Conservation (phyloP, 1,140 invertebrate species). For the Ridgeia piscesae region DNA sequence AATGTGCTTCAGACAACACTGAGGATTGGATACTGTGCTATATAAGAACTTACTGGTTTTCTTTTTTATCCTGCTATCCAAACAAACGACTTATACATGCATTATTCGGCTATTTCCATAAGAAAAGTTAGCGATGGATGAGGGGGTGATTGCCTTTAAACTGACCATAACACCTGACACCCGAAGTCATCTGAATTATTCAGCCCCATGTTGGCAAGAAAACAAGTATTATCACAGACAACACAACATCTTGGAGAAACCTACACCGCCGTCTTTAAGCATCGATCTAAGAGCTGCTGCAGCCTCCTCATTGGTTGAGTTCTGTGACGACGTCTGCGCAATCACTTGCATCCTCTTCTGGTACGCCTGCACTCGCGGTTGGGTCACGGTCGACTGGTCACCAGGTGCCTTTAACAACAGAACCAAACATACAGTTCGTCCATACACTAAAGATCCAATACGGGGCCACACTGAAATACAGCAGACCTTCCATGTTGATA, state of each 20-base stretch:
- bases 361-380: background rate
- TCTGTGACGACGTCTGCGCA: background rate
- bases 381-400: background rate
- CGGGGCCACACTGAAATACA: too few relatives aligned
- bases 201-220: background rate
- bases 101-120: too few relatives aligned
- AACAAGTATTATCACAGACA: background rate
- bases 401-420: background rate
- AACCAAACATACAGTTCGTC: background rate
- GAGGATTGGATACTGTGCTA: too few relatives aligned
- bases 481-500: too few relatives aligned
- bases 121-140: too few relatives aligned
- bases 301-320: slow-evolving; percentile 42
- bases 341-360: slow-evolving; percentile 4
- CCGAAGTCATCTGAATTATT: too few relatives aligned
- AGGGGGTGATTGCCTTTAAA: too few relatives aligned
- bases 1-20: too few relatives aligned
- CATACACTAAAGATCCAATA: background rate
- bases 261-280: slow-evolving; percentile 32
- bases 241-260: slow-evolving; percentile 10
- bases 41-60: too few relatives aligned
- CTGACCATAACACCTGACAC: too few relatives aligned
- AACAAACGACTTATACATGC: too few relatives aligned
- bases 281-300: slow-evolving; percentile 46
- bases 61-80: too few relatives aligned